Evolutionary conservation across 2,113 vertebrate genomes (phyloP), one percentile per base, ranked within the genome.

Genomic region (Boulengeromyrus knoepffleri): DNA sequence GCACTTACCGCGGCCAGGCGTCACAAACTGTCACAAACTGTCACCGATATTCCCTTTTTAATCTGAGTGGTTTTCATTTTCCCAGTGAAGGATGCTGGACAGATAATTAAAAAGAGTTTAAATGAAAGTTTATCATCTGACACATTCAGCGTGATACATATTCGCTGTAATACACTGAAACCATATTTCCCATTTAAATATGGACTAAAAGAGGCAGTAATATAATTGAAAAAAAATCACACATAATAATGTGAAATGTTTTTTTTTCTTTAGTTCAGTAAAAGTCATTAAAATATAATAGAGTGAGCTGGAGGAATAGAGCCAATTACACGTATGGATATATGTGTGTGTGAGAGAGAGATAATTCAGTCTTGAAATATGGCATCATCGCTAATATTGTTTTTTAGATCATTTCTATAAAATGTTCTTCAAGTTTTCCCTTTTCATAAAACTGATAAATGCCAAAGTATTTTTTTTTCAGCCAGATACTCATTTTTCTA

Each of bases 41-140:
- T 87, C 85, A 87, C 80, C 39, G n/a, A 89, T 62, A 15, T 3
- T 31, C 27, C 24, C 47, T 86, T 70, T 80, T 70, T 70, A 91
- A 77, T 80, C 62, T 47, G 13, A 45, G 58, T 80, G 62, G 31
- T 88, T 88, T 87, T 88, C 50, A 90, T 90, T 90, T 88, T 53
- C 36, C 74, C 47, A 0, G 36, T 77, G 24, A 47, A 50, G 56
- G 84, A 88, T 90, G 74, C 74, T 27, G 46, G 56, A 70, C 46
- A 50, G 84, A 90, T 86, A 90, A 90, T 90, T 90, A 90, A 90
- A 90, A 56, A 15, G n/a, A 50, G 46, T 58, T 50, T 87, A 87
- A 90, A 86, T 86, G 52, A 86, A 45, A 74, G 89, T 46, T 70
- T 52, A 53, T 85, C 42, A 49, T 87, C 39, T 86, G 53, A 47